phyloP scores from a whole-genome alignment of 2,113 vertebrate genomes.

The Pluvialis apricaria region DNA sequence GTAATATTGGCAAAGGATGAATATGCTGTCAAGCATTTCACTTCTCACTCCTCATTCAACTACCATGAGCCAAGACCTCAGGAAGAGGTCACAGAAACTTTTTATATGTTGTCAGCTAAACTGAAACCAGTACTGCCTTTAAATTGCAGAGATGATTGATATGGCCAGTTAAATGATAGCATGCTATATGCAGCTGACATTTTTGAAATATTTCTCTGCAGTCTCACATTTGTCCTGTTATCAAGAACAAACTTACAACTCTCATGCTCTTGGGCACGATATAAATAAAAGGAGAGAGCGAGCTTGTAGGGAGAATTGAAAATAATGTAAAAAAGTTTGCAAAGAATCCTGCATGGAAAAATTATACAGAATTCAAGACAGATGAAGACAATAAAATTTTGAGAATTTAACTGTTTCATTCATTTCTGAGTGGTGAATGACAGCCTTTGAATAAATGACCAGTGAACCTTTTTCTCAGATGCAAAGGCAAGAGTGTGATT shows the following conservation, averaged over 20 bases:
- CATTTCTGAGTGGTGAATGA: not conserved
- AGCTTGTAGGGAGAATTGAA: not conserved
- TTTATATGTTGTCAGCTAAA: not conserved
- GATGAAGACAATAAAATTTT: not conserved
- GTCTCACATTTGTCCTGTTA: not conserved
- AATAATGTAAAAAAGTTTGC: not conserved
- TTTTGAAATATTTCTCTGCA: not conserved
- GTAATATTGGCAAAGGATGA: not conserved
- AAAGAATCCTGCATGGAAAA: not conserved
- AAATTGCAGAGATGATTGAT: not conserved
- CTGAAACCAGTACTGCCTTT: not conserved
- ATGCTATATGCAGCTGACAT: not conserved
- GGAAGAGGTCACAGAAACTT: not conserved
- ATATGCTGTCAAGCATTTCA: not conserved
- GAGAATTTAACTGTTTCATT: not conserved
- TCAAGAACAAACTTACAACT: not conserved
- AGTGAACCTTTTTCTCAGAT: not conserved
- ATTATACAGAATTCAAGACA: not conserved
- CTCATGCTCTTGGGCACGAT: not conserved
- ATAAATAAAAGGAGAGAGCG: not conserved
- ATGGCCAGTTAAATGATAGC: not conserved
- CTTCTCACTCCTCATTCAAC: not conserved
- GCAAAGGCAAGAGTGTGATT: not conserved
- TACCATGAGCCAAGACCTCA: not conserved
- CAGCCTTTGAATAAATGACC: not conserved